Evolutionary conservation across 2,113 vertebrate species (phyloP).

Genomic region (Tamias sibiricus): DNA sequence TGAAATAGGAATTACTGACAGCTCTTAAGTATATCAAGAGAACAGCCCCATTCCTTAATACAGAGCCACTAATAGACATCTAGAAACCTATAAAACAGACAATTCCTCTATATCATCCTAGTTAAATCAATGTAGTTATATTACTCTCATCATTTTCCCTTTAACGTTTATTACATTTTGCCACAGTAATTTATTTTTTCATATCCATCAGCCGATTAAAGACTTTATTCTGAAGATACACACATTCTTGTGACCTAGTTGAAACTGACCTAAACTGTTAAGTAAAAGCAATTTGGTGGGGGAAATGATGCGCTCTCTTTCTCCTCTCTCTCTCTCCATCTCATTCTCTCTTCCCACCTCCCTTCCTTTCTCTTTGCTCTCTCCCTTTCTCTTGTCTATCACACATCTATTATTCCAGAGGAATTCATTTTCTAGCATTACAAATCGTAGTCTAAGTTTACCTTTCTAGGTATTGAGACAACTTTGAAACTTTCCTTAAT

Average conservation of each 20-base stretch:
- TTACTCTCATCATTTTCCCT: slow-evolving; percentile 93
- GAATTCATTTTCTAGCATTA: not conserved
- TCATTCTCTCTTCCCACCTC: not conserved
- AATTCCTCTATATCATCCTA: slow-evolving; percentile 92
- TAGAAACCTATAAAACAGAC: slow-evolving; percentile 92
- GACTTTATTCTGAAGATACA: slow-evolving; percentile 90
- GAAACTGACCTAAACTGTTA: slow-evolving; percentile 85
- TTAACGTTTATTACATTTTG: slow-evolving; percentile 93
- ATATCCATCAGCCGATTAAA: slow-evolving; percentile 91
- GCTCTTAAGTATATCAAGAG: slow-evolving; percentile 90
- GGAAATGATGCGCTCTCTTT: not conserved
- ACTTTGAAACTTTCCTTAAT: not conserved
- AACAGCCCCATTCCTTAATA: slow-evolving; percentile 90
- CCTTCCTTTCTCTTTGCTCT: too few species aligned
- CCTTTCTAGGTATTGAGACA: not conserved
- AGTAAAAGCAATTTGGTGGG: slow-evolving; percentile 75
- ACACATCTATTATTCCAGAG: not conserved
- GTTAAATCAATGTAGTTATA: slow-evolving; percentile 94
- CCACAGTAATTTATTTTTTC: slow-evolving; percentile 91
- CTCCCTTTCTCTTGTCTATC: not conserved
- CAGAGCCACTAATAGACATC: slow-evolving; percentile 91
- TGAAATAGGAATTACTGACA: slow-evolving; percentile 93
- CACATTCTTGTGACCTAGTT: slow-evolving; percentile 87
- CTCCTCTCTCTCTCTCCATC: not conserved
- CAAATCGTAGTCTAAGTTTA: not conserved